Percentiles rank a stretch among this genome's conserved stretches.
Conservation (phyloP, 2,113 vertebrate genomes). For the Empidonax traillii region DNA sequence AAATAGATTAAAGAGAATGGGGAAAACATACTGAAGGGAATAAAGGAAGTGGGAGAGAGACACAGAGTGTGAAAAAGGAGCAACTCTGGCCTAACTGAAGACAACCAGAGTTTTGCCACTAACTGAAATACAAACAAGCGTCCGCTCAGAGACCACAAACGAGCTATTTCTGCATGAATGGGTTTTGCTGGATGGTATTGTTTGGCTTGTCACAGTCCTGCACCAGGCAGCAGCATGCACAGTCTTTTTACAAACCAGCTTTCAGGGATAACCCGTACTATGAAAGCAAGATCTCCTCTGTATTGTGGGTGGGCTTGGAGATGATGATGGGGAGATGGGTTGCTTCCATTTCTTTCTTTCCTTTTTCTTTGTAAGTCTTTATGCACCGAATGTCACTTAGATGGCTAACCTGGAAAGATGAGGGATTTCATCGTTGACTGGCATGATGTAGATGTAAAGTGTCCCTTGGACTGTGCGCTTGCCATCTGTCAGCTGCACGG, state of each 20-base stretch:
- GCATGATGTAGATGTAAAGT: conserved; percentile 81
- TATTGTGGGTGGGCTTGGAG: not conserved
- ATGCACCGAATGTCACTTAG: conserved; percentile 69
- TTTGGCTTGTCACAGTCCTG: not conserved
- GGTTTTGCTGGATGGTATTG: not conserved
- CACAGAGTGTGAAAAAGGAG: not conserved
- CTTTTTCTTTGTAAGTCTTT: not conserved
- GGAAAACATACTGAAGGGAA: not conserved
- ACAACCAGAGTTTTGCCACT: not conserved
- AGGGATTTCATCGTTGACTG: conserved; percentile 86
- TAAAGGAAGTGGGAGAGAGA: not conserved
- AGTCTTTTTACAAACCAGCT: not conserved
- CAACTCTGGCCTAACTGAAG: not conserved
- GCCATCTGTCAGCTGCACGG: conserved; percentile 87
- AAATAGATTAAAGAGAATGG: conserved; percentile 52
- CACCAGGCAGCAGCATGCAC: not conserved
- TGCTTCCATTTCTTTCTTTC: not conserved
- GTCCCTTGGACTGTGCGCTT: conserved; percentile 81
- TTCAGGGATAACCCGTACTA: not conserved
- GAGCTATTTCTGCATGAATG: not conserved
- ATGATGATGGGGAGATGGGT: not conserved
- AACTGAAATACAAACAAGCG: conserved; percentile 5
- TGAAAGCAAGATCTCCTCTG: not conserved
- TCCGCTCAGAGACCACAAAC: not conserved
- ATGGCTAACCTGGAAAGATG: conserved; percentile 76